Evolutionary conservation across 1,140 invertebrate species (phyloP), one percentile per base, ranked within the genome.

Genomic region (Cydia fagiglandana): DNA sequence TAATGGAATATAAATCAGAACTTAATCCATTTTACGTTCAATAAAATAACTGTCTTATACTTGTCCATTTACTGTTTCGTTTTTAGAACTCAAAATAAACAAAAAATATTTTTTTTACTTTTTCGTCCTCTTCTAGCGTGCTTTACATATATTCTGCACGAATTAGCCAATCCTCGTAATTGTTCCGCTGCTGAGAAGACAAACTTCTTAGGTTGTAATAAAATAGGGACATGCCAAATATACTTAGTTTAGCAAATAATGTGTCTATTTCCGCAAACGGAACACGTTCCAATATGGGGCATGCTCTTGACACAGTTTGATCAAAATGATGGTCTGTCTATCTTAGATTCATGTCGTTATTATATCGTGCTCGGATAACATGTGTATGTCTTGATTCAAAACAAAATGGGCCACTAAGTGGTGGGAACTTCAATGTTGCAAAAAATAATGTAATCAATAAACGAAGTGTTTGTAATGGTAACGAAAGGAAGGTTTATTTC

Each of bases 281-380:
- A 70, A 41, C 66, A 70, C 66, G 66, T 70, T 38, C 17, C 30
- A n/a, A 70, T 38, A 70, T 70, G 34, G 66, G 34, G 34, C 34
- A 70, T 10, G 66, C n/a, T 70, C 66, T 70, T 70, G 66, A 70
- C 66, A 70, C 34, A 70, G 30, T 70, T 70, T 17, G n/a, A 7
- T 34, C 20, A 41, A n/a, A 70, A 70, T 41, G 30, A 41, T 17
- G 34, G 17, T 9, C 64, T 34, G 64, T 38, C 66, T 38, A 70
- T 70, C 30, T 38, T 70, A 9, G 66, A 70, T 70, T 70, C 30
- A 20, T 38, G 64, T 34, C 30, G 24, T 12, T 34, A 68, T 68
- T 12, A 47, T 47, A 34, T 15, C 30, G 4, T 13, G 24, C 3
- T 34, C 4, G 24, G 15, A 70, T 70, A 45, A 41, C 34, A 17